Evolutionary conservation across 2,888 invertebrate genomes (phyloP).

Genomic region (Brenthis ino): DNA sequence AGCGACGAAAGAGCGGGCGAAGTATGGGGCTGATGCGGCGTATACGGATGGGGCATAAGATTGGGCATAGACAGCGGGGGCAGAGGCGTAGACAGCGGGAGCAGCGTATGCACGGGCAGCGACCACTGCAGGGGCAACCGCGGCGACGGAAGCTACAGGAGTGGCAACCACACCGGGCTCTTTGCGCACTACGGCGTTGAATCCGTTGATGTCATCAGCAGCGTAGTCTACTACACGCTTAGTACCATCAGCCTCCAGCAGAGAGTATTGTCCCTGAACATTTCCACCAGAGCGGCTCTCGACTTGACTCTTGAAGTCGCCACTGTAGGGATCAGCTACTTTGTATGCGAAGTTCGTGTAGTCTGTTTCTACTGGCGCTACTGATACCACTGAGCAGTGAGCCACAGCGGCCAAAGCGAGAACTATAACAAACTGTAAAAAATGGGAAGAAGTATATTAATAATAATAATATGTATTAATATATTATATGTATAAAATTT

Average conservation of each 20-base stretch:
- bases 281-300: constrained; percentile 85
- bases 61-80: constrained; percentile 44
- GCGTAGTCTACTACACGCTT: constrained; percentile 84
- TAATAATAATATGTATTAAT: not conserved
- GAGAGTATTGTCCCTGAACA: constrained; percentile 80
- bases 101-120: constrained; percentile 45
- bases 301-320: constrained; percentile 81
- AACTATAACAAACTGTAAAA: constrained; percentile 67
- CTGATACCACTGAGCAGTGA: constrained; percentile 74
- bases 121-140: constrained; percentile 42
- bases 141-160: constrained; percentile 47
- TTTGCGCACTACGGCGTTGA: constrained; percentile 81
- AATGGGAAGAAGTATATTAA: not conserved
- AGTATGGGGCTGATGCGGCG: constrained; percentile 37
- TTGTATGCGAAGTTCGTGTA: constrained; percentile 76
- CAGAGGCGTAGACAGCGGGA: constrained; percentile 43
- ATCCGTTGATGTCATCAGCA: constrained; percentile 70
- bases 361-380: constrained; percentile 61
- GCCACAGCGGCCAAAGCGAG: constrained; percentile 68
- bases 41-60: constrained; percentile 43
- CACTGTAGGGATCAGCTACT: constrained; percentile 76
- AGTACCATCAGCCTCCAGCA: constrained; percentile 84
- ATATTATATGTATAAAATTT: too few relatives aligned
- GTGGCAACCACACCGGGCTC: constrained; percentile 64
- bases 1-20: constrained; percentile 43